These are phyloP conservation scores for Oryzias melastigma DNA, from an alignment of 2,113 vertebrate species.

Conservation along the genomic window DNA sequence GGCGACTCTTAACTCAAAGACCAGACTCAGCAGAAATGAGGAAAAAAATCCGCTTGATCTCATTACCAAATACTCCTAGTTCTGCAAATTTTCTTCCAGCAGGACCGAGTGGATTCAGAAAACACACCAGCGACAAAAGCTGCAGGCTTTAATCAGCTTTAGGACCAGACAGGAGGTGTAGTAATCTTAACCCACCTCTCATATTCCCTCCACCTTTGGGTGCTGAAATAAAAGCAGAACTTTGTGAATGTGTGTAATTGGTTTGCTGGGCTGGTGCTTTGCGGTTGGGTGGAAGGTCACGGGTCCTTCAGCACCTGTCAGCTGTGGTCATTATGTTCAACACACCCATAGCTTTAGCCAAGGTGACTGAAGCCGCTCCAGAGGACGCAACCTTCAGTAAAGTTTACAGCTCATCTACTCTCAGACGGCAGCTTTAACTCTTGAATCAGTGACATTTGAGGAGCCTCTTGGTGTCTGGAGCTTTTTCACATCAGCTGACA, in stretches of 20 bases:
- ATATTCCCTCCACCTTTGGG: conserved; percentile 18
- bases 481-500: too few species aligned
- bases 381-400: conserved; percentile 37
- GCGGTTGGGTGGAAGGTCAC: conserved; percentile 45
- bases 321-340: conserved; percentile 21
- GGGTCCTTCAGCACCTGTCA: conserved; percentile 54
- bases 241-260: conserved; percentile 28
- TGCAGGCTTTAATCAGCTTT: conserved; percentile 65
- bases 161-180: conserved; percentile 19
- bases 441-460: conserved; percentile 5
- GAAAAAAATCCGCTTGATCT: conserved; percentile 53
- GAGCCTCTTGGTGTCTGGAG: not conserved
- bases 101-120: conserved; percentile 60
- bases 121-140: conserved; percentile 61
- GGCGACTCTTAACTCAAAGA: conserved; percentile 48
- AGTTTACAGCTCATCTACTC: conserved; percentile 41
- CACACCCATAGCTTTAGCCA: conserved; percentile 20
- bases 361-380: conserved; percentile 6
- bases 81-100: conserved; percentile 64
- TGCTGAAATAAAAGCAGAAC: conserved; percentile 37
- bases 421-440: conserved; percentile 23
- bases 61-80: conserved; percentile 60
- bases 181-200: conserved; percentile 16
- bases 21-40: conserved; percentile 55
- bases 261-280: conserved; percentile 43